Percentiles rank a stretch among this genome's conserved stretches.
phyloP scores from a whole-genome alignment of 2,797 vertebrate species.

The Chelon labrosus region DNA sequence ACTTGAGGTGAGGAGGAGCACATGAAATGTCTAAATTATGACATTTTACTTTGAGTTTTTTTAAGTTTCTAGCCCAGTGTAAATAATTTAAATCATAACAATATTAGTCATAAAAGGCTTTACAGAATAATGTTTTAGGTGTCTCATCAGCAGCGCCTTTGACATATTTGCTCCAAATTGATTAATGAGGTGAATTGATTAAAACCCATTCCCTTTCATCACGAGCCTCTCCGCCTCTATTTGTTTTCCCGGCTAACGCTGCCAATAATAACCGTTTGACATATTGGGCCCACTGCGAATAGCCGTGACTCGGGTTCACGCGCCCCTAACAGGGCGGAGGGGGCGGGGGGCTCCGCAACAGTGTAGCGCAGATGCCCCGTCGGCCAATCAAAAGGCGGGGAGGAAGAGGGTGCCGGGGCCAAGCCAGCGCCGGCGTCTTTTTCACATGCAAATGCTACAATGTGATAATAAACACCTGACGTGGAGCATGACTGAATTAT shows the following conservation, averaged over 20 bases:
- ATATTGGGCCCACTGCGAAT: slow-evolving; percentile 77
- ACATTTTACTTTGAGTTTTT: not conserved
- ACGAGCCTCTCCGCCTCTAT: slow-evolving; percentile 72
- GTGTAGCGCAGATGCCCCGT: slow-evolving; percentile 73
- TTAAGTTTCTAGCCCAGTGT: not conserved
- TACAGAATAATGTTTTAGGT: slow-evolving; percentile 9
- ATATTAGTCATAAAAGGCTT: not conserved
- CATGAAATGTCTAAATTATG: not conserved
- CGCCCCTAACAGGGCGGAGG: slow-evolving; percentile 73
- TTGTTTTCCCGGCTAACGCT: slow-evolving; percentile 77
- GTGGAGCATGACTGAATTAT: slow-evolving; percentile 85
- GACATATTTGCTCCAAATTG: slow-evolving; percentile 66
- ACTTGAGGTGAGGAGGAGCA: not conserved
- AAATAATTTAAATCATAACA: not conserved
- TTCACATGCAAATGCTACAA: slow-evolving; percentile 88
- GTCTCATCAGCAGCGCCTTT: slow-evolving; percentile 42
- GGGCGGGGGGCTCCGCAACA: slow-evolving; percentile 75
- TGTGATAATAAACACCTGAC: slow-evolving; percentile 91
- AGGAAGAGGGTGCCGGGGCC: slow-evolving; percentile 29
- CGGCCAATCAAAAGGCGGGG: slow-evolving; percentile 65
- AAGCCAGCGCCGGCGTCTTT: slow-evolving; percentile 73
- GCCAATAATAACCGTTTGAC: slow-evolving; percentile 84
- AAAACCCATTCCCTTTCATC: slow-evolving; percentile 76
- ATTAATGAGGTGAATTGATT: slow-evolving; percentile 79
- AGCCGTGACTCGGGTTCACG: slow-evolving; percentile 75